A percentile compares a stretch with the other conserved stretches of the same genome.
These are phyloP conservation scores for Melanostoma mellinum DNA, from an alignment of 2,888 invertebrate species.

Conservation along the genomic window DNA sequence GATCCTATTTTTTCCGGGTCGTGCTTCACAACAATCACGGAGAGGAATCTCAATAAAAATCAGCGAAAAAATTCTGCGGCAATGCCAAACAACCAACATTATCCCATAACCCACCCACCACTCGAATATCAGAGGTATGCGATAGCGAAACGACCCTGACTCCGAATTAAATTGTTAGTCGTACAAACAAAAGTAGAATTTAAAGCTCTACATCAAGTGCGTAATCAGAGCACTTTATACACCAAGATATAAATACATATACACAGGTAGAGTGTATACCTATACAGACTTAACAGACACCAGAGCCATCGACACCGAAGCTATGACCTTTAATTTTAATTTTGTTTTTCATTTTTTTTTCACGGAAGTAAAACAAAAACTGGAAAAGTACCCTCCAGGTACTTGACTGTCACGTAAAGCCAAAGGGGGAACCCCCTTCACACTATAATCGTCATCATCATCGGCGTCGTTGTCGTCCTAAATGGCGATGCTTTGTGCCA, in stretches of 20 bases:
- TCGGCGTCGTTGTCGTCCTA: conserved; percentile 38
- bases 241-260: background rate
- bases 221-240: conserved; percentile 24
- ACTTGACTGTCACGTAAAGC: conserved; percentile 39
- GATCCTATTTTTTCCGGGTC: background rate
- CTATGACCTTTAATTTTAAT: conserved; percentile 54
- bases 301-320: conserved; percentile 32
- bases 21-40: conserved; percentile 17
- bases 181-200: conserved; percentile 24
- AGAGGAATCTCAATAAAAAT: conserved; percentile 37
- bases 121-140: background rate
- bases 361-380: conserved; percentile 37
- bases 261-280: background rate
- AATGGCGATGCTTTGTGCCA: conserved; percentile 50
- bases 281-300: background rate
- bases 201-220: conserved; percentile 37
- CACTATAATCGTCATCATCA: conserved; percentile 40
- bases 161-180: conserved; percentile 46
- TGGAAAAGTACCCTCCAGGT: conserved; percentile 32
- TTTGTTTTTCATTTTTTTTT: conserved; percentile 12
- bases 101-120: background rate
- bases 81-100: background rate
- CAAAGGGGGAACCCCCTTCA: conserved; percentile 16
- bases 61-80: conserved; percentile 32
- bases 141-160: conserved; percentile 40